Conservation (phyloP, 2,797 vertebrate genomes). For the Melanotaenia parkinsoni region DNA sequence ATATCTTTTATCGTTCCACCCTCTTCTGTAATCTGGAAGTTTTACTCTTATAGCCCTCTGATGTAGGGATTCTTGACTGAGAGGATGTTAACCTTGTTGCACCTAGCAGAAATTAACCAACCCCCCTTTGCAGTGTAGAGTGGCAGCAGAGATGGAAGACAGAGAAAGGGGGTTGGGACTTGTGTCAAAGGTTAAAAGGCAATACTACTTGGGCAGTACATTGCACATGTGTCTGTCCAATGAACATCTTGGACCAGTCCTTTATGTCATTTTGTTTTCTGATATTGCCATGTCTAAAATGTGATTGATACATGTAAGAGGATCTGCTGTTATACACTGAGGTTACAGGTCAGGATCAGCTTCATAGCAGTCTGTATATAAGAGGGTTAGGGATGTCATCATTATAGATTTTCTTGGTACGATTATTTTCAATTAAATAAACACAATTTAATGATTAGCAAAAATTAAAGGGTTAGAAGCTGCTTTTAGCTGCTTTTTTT, state of each 20-base stretch:
- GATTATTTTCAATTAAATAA: background rate
- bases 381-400: background rate
- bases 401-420: background rate
- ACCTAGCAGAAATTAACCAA: conserved; percentile 29
- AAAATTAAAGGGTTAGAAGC: too few species aligned
- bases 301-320: conserved; percentile 13
- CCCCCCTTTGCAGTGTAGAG: conserved; percentile 18
- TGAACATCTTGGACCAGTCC: background rate
- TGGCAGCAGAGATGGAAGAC: conserved; percentile 43
- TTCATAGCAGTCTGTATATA: background rate
- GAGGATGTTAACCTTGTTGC: conserved; percentile 53
- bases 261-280: conserved; percentile 5
- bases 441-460: background rate
- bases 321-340: background rate
- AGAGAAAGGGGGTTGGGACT: conserved; percentile 21
- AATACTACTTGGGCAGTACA: background rate
- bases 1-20: too few species aligned
- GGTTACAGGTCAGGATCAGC: conserved; percentile 32
- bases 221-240: conserved; percentile 7
- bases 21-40: background rate
- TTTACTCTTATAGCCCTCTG: background rate
- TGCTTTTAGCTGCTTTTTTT: too few species aligned
- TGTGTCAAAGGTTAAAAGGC: conserved; percentile 47
- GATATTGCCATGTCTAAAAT: background rate
- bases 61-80: conserved; percentile 13